Percentiles rank a stretch among this genome's conserved stretches.
phyloP scores from a whole-genome alignment of 2,113 vertebrate genomes.

The Salvelinus alpinus region DNA sequence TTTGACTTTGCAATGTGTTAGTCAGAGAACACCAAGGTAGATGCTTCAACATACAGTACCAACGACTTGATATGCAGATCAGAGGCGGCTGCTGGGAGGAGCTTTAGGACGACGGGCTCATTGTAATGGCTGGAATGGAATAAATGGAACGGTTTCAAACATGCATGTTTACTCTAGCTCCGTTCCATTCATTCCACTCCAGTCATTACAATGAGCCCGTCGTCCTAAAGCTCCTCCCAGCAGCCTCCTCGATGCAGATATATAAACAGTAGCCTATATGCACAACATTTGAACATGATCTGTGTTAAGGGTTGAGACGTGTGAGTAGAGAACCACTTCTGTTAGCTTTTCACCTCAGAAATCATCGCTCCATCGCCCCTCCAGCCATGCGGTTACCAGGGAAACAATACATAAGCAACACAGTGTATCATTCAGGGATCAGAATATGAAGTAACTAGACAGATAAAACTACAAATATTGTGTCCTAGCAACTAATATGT shows the following conservation, averaged over 20 bases:
- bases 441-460: conserved; percentile 31
- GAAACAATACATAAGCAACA: conserved; percentile 48
- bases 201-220: too few species aligned
- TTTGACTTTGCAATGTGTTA: not conserved
- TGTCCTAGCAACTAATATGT: too few species aligned
- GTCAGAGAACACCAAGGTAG: too few species aligned
- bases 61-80: not conserved
- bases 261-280: not conserved
- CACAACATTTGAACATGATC: not conserved
- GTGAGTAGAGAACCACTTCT: conserved; percentile 16
- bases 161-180: too few species aligned
- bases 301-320: conserved; percentile 3
- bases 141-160: too few species aligned
- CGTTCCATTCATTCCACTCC: too few species aligned
- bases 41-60: too few species aligned
- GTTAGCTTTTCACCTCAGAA: conserved; percentile 16
- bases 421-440: conserved; percentile 14
- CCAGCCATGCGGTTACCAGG: conserved; percentile 56
- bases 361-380: conserved; percentile 16
- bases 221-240: too few species aligned
- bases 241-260: not conserved
- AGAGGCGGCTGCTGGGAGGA: too few species aligned
- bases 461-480: not conserved
- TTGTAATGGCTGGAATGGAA: too few species aligned
- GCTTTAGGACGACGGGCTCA: too few species aligned